phyloP scores from a whole-genome alignment of 2,113 vertebrate genomes.

The Chloropsis cyanopogon region DNA sequence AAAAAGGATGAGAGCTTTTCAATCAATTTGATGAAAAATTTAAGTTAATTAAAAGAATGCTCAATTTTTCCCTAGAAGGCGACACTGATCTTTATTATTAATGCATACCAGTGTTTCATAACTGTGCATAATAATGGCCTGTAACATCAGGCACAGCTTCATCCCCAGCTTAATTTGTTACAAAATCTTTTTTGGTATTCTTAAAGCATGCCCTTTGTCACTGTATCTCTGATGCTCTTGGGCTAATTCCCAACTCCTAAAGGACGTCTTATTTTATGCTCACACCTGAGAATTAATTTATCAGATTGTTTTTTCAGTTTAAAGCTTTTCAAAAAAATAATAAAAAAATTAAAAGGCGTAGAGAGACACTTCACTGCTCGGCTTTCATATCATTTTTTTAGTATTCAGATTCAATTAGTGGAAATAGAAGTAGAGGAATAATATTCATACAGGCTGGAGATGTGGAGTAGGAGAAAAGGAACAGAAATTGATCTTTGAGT shows the following conservation, averaged over 20 bases:
- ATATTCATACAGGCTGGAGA: neutral
- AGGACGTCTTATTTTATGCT: slow-evolving; percentile 59
- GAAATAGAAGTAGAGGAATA: slow-evolving; percentile 8
- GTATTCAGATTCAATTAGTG: slow-evolving; percentile 29
- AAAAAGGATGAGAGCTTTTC: slow-evolving; percentile 77
- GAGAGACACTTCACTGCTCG: slow-evolving; percentile 12
- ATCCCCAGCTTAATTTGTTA: slow-evolving; percentile 76
- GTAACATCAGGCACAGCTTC: slow-evolving; percentile 69
- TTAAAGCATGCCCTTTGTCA: slow-evolving; percentile 72
- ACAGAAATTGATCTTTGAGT: neutral
- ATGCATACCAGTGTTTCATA: slow-evolving; percentile 73
- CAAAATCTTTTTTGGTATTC: slow-evolving; percentile 77
- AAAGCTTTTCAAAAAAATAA: slow-evolving; percentile 31
- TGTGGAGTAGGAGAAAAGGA: neutral
- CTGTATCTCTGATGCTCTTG: slow-evolving; percentile 56
- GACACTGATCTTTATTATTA: slow-evolving; percentile 82
- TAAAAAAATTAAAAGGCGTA: slow-evolving; percentile 1
- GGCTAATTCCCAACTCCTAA: slow-evolving; percentile 67
- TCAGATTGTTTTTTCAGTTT: slow-evolving; percentile 67
- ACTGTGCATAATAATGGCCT: slow-evolving; percentile 73
- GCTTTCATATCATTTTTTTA: slow-evolving; percentile 19
- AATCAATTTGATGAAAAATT: slow-evolving; percentile 81
- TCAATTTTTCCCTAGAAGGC: slow-evolving; percentile 77
- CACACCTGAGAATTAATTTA: slow-evolving; percentile 79
- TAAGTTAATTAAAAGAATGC: slow-evolving; percentile 84